Percentiles rank a stretch among this genome's conserved stretches.
Conservation (phyloP, 2,888 invertebrate genomes). For the Aelia acuminata region DNA sequence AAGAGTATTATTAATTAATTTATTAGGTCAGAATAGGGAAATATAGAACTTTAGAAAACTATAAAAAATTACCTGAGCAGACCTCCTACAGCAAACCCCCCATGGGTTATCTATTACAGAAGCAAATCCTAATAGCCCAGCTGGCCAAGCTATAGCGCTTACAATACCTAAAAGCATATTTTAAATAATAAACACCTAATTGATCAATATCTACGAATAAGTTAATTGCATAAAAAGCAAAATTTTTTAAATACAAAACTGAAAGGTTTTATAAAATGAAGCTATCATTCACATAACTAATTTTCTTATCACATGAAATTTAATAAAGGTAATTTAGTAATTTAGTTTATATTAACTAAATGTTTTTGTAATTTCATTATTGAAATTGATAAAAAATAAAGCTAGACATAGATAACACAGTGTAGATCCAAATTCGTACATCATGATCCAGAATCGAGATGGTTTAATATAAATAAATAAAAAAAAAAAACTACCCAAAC, state of each 20-base stretch:
- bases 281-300: too few relatives aligned
- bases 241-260: neutral
- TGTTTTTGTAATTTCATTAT: too few relatives aligned
- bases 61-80: conserved; percentile 69
- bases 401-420: too few relatives aligned
- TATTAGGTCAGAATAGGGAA: too few relatives aligned
- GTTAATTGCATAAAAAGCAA: neutral
- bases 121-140: conserved; percentile 74
- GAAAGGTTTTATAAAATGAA: neutral
- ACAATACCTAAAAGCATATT: conserved; percentile 72
- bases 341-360: too few relatives aligned
- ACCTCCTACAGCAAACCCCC: conserved; percentile 76
- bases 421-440: too few relatives aligned
- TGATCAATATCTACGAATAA: neutral
- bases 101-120: conserved; percentile 78
- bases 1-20: neutral
- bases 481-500: too few relatives aligned
- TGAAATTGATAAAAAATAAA: too few relatives aligned
- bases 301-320: too few relatives aligned
- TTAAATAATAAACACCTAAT: conserved; percentile 13
- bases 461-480: too few relatives aligned
- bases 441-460: too few relatives aligned
- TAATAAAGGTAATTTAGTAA: too few relatives aligned
- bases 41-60: neutral
- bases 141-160: conserved; percentile 77